phyloP scores from a whole-genome alignment of 2,888 invertebrate genomes.

The Cantharis nigra region DNA sequence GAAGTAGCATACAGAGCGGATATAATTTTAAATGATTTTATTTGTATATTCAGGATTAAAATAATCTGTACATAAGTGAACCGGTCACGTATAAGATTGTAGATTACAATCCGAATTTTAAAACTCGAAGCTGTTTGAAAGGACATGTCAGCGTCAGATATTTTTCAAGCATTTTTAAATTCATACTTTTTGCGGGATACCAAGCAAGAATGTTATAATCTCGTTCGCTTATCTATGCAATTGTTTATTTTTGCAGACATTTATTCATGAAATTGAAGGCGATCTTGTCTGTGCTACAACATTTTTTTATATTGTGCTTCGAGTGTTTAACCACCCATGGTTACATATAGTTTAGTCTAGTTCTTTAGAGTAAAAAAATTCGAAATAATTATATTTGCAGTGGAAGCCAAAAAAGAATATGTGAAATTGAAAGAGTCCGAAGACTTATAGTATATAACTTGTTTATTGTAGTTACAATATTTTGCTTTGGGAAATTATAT shows the following conservation, averaged over 20 bases:
- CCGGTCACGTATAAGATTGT: conserved; percentile 18
- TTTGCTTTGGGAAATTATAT: neutral
- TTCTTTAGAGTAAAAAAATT: neutral
- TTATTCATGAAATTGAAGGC: neutral
- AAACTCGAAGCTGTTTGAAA: conserved; percentile 6
- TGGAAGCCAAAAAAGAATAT: neutral
- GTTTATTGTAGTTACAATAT: neutral
- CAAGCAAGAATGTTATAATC: neutral
- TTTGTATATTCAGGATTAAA: neutral
- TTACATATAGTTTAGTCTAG: neutral
- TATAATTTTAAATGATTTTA: neutral
- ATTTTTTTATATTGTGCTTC: neutral
- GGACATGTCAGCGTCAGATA: neutral
- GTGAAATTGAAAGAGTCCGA: no score
- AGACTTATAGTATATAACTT: neutral
- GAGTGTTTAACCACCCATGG: neutral
- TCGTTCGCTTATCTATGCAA: neutral
- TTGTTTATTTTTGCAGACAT: neutral
- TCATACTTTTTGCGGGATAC: neutral
- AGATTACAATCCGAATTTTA: conserved; percentile 23
- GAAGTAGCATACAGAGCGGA: neutral
- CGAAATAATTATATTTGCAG: neutral
- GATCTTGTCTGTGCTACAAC: neutral
- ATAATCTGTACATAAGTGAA: conserved; percentile 22
- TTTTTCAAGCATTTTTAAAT: neutral